Base-by-base conservation (phyloP, 1,140 invertebrate genomes). In the Chrysomallon squamiferum region DNA sequence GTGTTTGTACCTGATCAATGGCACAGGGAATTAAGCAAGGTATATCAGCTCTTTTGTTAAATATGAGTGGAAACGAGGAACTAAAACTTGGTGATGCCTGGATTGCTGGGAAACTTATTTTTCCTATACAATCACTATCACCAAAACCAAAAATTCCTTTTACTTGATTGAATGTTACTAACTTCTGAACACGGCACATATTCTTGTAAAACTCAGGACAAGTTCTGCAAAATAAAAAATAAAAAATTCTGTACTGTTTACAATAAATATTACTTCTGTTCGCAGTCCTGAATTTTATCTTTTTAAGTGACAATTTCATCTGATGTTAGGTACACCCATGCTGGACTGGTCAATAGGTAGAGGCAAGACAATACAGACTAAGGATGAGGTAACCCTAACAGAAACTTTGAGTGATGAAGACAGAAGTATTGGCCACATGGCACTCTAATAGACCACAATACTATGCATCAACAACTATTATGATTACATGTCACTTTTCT, bases 11-110 rank as follows among this genome's bases (percentile, higher is more conserved):
- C 87, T 99, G 98, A 89, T 99, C 98, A 77, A 99, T 99, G 32
- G 96, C 98, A 87, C 97, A 99, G 0, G 97, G 97, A 71, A 99
- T 97, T 1, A 99, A 87, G 80, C 95, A 98, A 5, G 92, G 93
- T 59, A 95, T 72, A 81, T 95, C 93, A 58, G 90, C 91, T 61
- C 90, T 88, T 2, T 89, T 80, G 35, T 86, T 91, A 84, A 99
- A 99, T 73, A 99, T 95, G 61, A 93, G 91, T 0, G 97, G 97
- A 87, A 99, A 99, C n/a, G 93, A 92, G 11, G 92, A 92, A 0
- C 94, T 95, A 78, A 99, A 91, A 13, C 94, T 93, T 0, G 98
- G 97, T 0, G 95, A 93, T 9, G 97, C 97, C 87, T 99, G 96
- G 59, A 96, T 92, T 0, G 96, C 92, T 0, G 98, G 97, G 85